Percentiles rank a stretch among this genome's conserved stretches.
Evolutionary conservation across 2,113 vertebrate species (phyloP).

Genomic region (Acinonyx jubatus): DNA sequence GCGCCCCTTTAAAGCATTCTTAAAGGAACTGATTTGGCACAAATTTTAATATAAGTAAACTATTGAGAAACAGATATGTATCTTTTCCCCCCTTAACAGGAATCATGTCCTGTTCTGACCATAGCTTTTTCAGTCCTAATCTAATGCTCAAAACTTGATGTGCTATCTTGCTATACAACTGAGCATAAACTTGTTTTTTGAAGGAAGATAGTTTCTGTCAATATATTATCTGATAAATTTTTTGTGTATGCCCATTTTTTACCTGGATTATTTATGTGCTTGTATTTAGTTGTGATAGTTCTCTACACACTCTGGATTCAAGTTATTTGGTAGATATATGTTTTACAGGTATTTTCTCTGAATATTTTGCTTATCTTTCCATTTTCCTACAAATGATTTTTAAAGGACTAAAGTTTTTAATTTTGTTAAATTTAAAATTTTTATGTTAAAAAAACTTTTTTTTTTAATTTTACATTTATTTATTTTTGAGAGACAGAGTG

Average conservation of each 20-base stretch:
- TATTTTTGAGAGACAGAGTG: too few relatives aligned
- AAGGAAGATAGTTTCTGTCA: background rate
- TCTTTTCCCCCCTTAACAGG: background rate
- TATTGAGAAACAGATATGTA: background rate
- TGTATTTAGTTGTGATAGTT: background rate
- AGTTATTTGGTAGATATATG: background rate
- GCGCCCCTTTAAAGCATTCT: background rate
- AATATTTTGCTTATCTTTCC: background rate
- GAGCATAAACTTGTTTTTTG: background rate
- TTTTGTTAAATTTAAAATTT: background rate
- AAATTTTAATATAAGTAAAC: background rate
- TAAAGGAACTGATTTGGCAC: background rate
- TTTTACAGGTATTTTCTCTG: background rate
- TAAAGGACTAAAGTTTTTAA: background rate
- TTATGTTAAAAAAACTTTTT: background rate
- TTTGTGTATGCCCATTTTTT: background rate
- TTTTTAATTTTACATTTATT: too few relatives aligned
- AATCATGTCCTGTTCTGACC: background rate
- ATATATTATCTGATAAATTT: background rate
- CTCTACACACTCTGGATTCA: background rate
- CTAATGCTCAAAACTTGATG: background rate
- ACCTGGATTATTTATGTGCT: background rate
- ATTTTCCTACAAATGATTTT: background rate
- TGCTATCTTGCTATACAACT: background rate
- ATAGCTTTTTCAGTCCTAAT: background rate